Conservation (phyloP, 2,888 invertebrate genomes). For the Ophion ventricosus region DNA sequence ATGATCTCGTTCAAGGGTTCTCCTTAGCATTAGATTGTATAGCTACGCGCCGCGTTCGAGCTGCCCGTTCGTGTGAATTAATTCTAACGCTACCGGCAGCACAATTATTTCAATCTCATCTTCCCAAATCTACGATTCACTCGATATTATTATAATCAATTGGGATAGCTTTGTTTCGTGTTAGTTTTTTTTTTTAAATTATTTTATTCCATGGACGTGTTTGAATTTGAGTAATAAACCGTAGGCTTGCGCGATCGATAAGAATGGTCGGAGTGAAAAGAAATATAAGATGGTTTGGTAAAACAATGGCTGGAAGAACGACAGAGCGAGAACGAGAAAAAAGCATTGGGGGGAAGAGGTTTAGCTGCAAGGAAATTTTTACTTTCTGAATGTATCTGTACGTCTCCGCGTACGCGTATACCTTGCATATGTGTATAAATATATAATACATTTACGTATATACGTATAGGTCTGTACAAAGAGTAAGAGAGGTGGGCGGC, state of each 20-base stretch:
- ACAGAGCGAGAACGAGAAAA: neutral
- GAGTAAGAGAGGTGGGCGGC: conserved; percentile 29
- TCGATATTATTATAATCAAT: neutral
- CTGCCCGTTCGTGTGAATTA: neutral
- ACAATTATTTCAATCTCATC: neutral
- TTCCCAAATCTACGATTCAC: no score
- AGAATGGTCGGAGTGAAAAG: neutral
- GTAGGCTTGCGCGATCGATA: neutral
- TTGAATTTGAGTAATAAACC: neutral
- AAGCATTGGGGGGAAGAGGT: neutral
- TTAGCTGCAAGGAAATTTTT: conserved; percentile 28
- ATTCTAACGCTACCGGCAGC: neutral
- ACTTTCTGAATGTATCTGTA: conserved; percentile 16
- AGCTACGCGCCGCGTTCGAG: neutral
- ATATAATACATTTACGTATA: neutral
- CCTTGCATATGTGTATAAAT: conserved; percentile 5
- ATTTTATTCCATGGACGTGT: neutral
- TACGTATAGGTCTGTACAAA: conserved; percentile 1
- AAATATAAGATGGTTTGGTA: conserved; percentile 7
- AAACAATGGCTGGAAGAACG: conserved; percentile 38
- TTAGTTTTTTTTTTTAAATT: neutral
- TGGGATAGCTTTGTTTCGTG: neutral
- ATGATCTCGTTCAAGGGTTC: neutral
- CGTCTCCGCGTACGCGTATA: conserved; percentile 17
- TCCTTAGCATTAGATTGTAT: no score